Evolutionary conservation across 2,113 vertebrate genomes (phyloP), one percentile per base, ranked within the genome.

Genomic region (Morone saxatilis): DNA sequence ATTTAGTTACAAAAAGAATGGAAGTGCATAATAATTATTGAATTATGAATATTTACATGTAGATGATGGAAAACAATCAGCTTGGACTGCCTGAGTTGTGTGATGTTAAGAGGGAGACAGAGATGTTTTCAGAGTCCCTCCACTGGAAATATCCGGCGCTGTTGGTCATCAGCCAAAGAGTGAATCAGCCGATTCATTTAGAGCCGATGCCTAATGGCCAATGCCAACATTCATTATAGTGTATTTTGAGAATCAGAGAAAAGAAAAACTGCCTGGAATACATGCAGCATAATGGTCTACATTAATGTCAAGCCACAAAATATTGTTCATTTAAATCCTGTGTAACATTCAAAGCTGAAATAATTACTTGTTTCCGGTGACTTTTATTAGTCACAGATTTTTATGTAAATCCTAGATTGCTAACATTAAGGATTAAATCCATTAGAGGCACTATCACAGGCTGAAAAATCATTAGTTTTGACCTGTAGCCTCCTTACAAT

Each of bases 141-240:
- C 47, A 45, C 16, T 71, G 59, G 71, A 75, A 80, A 71, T 62
- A 51, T 76, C 68, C 31, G 20, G 40, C 50, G 62, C 61, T 56
- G 17, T 68, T 89, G 82, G 80, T 85, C 63, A 31, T 65, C 60
- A 72, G 75, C 83, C 85, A 84, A 80, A 65, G 13, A 61, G 16
- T 74, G 74, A 85, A 83, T 80, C 70, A 82, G 50, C 66, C 25
- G 31, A 80, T 85, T 41, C 45, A 71, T 77, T 75, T 67, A 19
- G 50, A 43, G 47, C 61, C 53, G 57, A 17, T 43, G 48, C 45
- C 57, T 73, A 71, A 83, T 87, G 79, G 65, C 74, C 19, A 6
- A 50, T 51, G 78, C 71, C 83, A 77, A 7, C 56, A 78, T 76
- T 76, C 50, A 90, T 80, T 80, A 69, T 47, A 43, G 54, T 25